phyloP scores from a whole-genome alignment of 2,888 invertebrate genomes.

The Philonicus albiceps region DNA sequence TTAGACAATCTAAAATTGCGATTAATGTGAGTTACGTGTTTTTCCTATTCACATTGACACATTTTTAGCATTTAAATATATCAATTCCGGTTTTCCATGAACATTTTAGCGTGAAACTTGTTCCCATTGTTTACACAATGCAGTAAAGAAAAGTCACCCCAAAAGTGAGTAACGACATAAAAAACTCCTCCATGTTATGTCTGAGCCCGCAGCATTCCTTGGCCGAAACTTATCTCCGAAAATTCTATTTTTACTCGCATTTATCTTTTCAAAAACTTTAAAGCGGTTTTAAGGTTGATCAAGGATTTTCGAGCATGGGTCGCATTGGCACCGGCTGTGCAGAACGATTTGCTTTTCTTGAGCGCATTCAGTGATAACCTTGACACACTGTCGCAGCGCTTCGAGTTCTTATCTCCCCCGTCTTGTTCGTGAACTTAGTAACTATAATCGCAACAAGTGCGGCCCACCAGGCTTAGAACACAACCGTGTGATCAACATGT shows the following conservation, averaged over 20 bases:
- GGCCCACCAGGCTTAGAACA: not conserved
- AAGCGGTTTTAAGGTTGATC: not conserved
- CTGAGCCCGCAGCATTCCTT: not conserved
- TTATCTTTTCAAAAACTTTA: not conserved
- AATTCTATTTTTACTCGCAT: not conserved
- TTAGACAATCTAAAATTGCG: not conserved
- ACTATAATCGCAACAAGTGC: not conserved
- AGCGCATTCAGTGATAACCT: not conserved
- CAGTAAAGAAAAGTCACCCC: not conserved
- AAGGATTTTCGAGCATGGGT: not conserved
- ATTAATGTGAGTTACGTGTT: not conserved
- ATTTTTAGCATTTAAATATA: not conserved
- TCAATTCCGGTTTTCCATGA: not conserved
- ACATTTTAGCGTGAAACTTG: not conserved
- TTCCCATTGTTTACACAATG: not conserved
- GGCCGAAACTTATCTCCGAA: not conserved
- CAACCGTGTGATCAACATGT: not conserved
- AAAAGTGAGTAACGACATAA: not conserved
- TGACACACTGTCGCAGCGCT: not conserved
- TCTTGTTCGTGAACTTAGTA: not conserved
- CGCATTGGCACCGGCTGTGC: not conserved
- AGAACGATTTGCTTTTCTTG: not conserved
- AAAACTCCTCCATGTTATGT: not conserved
- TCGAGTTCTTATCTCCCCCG: not conserved
- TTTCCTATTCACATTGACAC: not conserved